phyloP scores from a whole-genome alignment of 2,797 vertebrate species.

The Tympanoctomys barrerae region DNA sequence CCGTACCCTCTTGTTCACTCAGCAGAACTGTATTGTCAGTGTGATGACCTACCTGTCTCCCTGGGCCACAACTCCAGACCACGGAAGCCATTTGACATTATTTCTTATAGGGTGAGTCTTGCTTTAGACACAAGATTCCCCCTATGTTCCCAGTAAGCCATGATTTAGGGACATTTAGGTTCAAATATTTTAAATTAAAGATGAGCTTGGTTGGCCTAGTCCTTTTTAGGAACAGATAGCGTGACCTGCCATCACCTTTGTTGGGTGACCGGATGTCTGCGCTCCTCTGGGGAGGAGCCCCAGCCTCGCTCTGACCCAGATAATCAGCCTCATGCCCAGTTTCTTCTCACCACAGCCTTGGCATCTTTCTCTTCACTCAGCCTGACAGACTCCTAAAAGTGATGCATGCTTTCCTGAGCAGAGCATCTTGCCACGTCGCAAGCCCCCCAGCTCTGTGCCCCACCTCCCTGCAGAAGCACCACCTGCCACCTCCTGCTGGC shows the following conservation, averaged over 20 bases:
- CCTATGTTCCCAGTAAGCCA: neutral
- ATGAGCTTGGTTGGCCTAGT: slow-evolving; percentile 2
- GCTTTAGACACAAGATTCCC: slow-evolving; percentile 40
- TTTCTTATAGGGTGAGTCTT: slow-evolving; percentile 29
- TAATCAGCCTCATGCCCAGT: neutral
- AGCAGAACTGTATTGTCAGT: slow-evolving; percentile 60
- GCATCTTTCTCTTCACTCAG: neutral
- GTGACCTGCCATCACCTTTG: neutral
- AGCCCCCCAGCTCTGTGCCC: neutral
- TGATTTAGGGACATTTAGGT: slow-evolving; percentile 31
- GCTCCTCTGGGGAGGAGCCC: neutral
- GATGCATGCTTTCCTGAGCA: neutral
- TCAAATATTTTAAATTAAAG: neutral
- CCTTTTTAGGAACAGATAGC: neutral
- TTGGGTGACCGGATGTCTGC: neutral
- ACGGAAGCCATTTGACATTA: slow-evolving; percentile 17
- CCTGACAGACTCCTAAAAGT: neutral
- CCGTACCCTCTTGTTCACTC: slow-evolving; percentile 65
- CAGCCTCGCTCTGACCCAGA: neutral
- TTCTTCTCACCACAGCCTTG: neutral
- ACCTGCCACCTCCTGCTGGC: neutral
- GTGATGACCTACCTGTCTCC: slow-evolving; percentile 50
- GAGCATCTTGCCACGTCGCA: neutral
- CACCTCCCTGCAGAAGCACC: neutral
- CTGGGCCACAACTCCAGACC: slow-evolving; percentile 21